Evolutionary conservation across 2,113 vertebrate genomes (phyloP), one percentile per base, ranked within the genome.

Genomic region (Capra hircus): DNA sequence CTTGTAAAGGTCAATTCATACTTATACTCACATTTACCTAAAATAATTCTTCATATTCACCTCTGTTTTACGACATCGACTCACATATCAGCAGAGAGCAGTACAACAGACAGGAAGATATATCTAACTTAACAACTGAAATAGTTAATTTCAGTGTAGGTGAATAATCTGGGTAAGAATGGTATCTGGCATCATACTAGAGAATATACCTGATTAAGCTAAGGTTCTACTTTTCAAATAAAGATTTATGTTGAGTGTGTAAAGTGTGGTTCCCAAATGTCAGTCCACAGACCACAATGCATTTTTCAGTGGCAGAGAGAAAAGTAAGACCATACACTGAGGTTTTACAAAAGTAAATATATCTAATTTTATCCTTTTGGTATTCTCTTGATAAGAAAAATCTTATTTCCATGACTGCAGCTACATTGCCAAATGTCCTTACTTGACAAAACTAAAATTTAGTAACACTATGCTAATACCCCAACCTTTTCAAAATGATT

Each of bases 371-470:
- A 17, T 40, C 48, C 48, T 64, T 90, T 64, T 64, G 33, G 14
- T 67, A 90, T 6, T 59, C 40, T 95, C 48, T 52, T 85, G n/a
- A 53, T 62, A 94, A 55, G 33, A 57, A 95, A 95, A 59, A 45
- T 83, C 50, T 92, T 50, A 60, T 57, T 89, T 91, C 40, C 67
- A 40, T 13, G 14, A 89, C 28, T 15, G 50, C 55, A 59, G 36
- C 67, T 62, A 80, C 3, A 21, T 2, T 19, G 30, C 21, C 86
- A 88, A 96, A 92, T 52, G 28, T n/a, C 88, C 74, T 90, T 50
- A 74, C 30, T 16, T 48, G 36, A 88, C 43, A 91, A 92, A 97
- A 96, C 84, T 84, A 97, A 84, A 91, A 25, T 82, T 71, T 74
- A 83, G 23, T 80, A 48, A 5, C 19, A 21, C 23, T 28, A 67